Evolutionary conservation across 2,797 vertebrate species (phyloP), one percentile per base, ranked within the genome.

Genomic region (Fringilla coelebs): DNA sequence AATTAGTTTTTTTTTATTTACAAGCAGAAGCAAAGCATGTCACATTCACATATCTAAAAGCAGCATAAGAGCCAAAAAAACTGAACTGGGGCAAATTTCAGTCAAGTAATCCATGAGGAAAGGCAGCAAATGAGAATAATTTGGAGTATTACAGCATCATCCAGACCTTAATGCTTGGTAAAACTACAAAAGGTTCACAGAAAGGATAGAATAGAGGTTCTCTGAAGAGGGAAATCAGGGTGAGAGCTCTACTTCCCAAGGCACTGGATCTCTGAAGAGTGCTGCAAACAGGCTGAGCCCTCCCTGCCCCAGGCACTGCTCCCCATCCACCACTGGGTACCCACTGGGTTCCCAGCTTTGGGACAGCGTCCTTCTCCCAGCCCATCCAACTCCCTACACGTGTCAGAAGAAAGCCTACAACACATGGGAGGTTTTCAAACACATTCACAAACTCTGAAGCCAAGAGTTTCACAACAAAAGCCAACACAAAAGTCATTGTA

Each of bases 401-500:
- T 1, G 61, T 8, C 88, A 81, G 25, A 28, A 68, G 54, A 28
- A 45, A 76, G 77, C 10, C 0, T 9, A 4, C 46, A 72, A 38
- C 73, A 38, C 89, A 72, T 0, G 77, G 70, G 48, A 12, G 17
- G 0, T 15, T 87, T 43, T 57, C 77, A 85, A 74, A 84, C 2
- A 28, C 55, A 61, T 67, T 77, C 51, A 66, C 55, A 29, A 71
- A 38, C 45, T 74, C 1, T 4, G 40, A 60, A 63, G 78, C 87
- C 94, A 79, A 88, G 65, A 36, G 6, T 83, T 96, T 82, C 93
- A 31, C 90, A 93, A 88, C 52, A 48, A 75, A 76, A 82, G 77
- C 77, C 62, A 84, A 90, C 18, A 92, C 77, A 70, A 76, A 93
- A 91, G 86, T 71, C 55, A 92, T 34, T 89, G 95, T 61, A 46